Conservation (phyloP, 1,140 invertebrate species). For the Eupeodes corollae region DNA sequence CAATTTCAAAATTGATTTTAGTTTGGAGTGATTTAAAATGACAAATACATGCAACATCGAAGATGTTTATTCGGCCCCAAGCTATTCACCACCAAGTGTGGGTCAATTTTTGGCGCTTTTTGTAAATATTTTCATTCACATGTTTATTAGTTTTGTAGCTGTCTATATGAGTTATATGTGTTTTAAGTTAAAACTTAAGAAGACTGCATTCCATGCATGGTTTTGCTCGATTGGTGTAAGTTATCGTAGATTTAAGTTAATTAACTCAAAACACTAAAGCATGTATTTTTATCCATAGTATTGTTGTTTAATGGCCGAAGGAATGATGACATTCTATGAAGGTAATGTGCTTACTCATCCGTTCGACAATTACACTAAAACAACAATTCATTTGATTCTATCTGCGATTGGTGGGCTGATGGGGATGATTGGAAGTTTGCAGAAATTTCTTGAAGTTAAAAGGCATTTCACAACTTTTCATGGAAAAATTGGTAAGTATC, state of each 20-base stretch:
- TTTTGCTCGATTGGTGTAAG: neutral
- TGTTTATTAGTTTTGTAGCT: neutral
- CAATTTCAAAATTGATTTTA: too few relatives aligned
- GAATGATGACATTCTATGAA: conserved; percentile 1
- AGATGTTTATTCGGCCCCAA: neutral
- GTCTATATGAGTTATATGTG: neutral
- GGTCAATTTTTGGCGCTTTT: neutral
- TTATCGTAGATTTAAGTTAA: neutral
- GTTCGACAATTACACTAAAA: neutral
- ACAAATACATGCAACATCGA: neutral
- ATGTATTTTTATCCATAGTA: neutral
- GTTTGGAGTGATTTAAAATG: too few relatives aligned
- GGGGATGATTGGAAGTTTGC: neutral
- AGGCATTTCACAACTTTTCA: neutral
- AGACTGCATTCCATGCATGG: neutral
- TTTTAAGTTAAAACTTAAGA: neutral
- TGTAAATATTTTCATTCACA: neutral
- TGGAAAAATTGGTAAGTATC: neutral
- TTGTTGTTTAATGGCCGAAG: conserved; percentile 2
- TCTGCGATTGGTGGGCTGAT: neutral
- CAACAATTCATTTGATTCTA: conserved; percentile 2
- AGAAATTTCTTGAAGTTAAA: neutral
- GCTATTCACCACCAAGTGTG: neutral
- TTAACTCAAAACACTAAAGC: neutral
- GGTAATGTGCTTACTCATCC: neutral